Base-by-base conservation (phyloP, 2,888 invertebrate species). In the Barypeithes pellucidus region DNA sequence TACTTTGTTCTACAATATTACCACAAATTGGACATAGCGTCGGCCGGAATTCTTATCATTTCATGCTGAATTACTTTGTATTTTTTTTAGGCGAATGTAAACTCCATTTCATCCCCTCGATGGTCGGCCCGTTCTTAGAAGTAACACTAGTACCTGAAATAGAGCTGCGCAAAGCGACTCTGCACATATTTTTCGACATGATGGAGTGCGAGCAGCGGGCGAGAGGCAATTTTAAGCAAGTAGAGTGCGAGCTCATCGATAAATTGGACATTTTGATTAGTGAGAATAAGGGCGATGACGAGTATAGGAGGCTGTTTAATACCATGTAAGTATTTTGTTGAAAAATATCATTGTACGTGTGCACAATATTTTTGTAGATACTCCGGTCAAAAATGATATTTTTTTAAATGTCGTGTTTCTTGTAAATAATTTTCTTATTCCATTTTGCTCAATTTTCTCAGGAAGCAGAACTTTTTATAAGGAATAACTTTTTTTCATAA, bases 111-210 rank as follows among this genome's bases (percentile, higher is more conserved):
- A 94, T 98, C 77, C 96, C 97, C 0, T 93, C 94, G 0, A 95
- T 98, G 90, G 96, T 98, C 7, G 97, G 97, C 0, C 97, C 96
- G 0, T 94, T 98, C 80, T 88, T 98, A 47, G 96, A 97, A 86
- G 96, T 98, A 3, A 97, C 97, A 0, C 88, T 98, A 36, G 96
- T 98, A 4, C 94, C 95, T 0, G 95, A 96, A 81, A 90, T 91
- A 41, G 94, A 94, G 78, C 85, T 98, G 7, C 90, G 98, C 0
- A 93, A 95, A 79, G 95, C 96, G 0, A 97, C 97, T 0, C 86
- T 98, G 11, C 95, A 96, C 7, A 96, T 98, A 52, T 94, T 98
- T 80, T 97, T 96, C 81, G 96, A 97, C 79, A 94, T 98, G 90
- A 97, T 98, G 95, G 95, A 97, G 78, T 95, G 95, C 80, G 97